Base-by-base conservation (phyloP, 2,113 vertebrate species). In the Prionailurus bengalensis region DNA sequence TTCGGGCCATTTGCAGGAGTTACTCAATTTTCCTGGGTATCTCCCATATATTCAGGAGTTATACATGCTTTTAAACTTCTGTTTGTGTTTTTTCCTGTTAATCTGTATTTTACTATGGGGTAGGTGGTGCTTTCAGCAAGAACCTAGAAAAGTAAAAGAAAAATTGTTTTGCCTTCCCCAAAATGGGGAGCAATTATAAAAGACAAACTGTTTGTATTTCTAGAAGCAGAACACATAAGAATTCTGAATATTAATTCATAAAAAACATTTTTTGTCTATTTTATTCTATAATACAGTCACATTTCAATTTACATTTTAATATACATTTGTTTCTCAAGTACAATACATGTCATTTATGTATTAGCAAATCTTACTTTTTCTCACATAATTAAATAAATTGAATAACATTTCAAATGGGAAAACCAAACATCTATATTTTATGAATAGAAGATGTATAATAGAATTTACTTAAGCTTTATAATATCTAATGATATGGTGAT, bases 321-420 rank as follows among this genome's bases (percentile, higher is more conserved):
- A 51, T 73, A 13, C 5, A 85, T 31, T 96, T 94, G 17, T 53
- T 76, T 25, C 17, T 81, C 27, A 95, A 91, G 45, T 1, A 55
- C 48, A 85, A 81, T 39, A 58, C 53, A 70, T 96, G 39, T 7
- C 42, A 68, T 71, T 94, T 94, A 85, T n/a, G 66, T 95, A 42
- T 88, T 91, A 81, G 2, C 1, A 95, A 82, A 89, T 29, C 19
- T 82, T 53, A 45, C 3, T 96, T 91, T 94, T 84, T 84, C 70
- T 81, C 70, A 65, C 7, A 21, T 61, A 76, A 76, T 39, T 89
- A 79, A 68, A 89, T 89, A 78, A 96, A 93, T 45, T 81, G 9
- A 76, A 45, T 21, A 89, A 31, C 36, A 81, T 76, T 97, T 96
- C 63, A 96, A 82, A 19, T 63, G 33, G 63, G 4, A 91, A 97